Evolutionary conservation across 2,888 invertebrate genomes (phyloP), one percentile per base, ranked within the genome.

Genomic region (Mythimna lalbum): DNA sequence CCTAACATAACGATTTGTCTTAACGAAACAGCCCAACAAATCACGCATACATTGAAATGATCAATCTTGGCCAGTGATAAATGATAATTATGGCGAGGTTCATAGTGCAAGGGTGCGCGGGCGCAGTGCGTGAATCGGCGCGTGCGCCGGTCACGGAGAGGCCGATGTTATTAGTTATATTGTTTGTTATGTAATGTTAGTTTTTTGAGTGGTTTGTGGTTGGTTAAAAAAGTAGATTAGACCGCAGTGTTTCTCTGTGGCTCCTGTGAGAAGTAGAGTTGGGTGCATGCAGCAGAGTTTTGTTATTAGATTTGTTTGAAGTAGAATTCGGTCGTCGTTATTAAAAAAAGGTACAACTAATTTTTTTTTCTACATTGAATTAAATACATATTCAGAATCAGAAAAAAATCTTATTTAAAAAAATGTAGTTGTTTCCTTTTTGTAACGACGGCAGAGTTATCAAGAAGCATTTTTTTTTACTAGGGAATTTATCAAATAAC

Each of bases 61-160:
- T 88, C 83, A 83, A 88, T 87, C 87, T 83, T 78, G 43, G 73
- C 62, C 62, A 78, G 65, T 86, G 87, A 89, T 87, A 81, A 85
- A 89, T 87, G 84, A 82, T 88, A 83, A 86, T 87, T 85, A 78
- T 76, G 57, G 68, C 67, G 52, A 69, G 82, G 89, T 89, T 89
- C 87, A 90, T 83, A 88, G 89, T 80, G 86, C 83, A 86, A 85
- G 85, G 87, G 85, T 87, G 81, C 83, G 85, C 80, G 70, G 78
- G 76, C 83, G 84, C 82, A 80, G 80, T 82, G 85, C 87, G 89
- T 86, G 81, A 79, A 81, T 50, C 77, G 82, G 86, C 91, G 91
- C 92, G 91, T 90, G 91, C 90, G 89, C 86, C 73, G 59, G 70
- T 85, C 84, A 85, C 84, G 84, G 71, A 69, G 47, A 63, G 79